These are phyloP conservation scores for Rhinichthys klamathensis DNA, from an alignment of 2,113 vertebrate genomes.

Conservation along the genomic window DNA sequence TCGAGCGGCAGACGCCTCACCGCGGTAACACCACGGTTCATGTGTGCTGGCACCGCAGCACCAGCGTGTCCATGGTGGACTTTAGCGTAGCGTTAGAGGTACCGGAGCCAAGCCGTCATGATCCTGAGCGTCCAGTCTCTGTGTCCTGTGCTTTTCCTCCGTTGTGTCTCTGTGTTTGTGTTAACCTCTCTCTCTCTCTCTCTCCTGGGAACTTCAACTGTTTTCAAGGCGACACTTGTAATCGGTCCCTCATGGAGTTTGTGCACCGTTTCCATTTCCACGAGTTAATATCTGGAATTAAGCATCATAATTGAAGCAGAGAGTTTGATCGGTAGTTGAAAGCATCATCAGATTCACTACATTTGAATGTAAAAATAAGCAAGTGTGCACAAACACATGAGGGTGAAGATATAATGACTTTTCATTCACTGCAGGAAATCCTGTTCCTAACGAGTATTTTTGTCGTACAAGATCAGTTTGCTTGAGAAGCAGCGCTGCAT, in stretches of 20 bases:
- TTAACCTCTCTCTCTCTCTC: slow-evolving; percentile 33
- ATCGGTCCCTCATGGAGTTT: not conserved
- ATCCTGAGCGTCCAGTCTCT: not conserved
- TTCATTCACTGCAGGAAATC: not conserved
- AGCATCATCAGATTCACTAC: not conserved
- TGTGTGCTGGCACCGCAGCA: slow-evolving; percentile 99
- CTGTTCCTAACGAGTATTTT: not conserved
- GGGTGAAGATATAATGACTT: not conserved
- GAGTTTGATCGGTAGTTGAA: not conserved
- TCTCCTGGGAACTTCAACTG: no score
- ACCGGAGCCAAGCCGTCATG: slow-evolving; percentile 64
- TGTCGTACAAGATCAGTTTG: no score
- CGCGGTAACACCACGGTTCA: slow-evolving; percentile 99
- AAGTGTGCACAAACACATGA: no score
- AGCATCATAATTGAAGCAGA: not conserved
- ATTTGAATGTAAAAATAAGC: no score
- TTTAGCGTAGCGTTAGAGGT: slow-evolving; percentile 98
- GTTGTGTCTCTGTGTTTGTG: slow-evolving; percentile 54
- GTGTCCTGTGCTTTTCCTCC: not conserved
- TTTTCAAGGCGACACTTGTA: not conserved
- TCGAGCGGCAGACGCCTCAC: slow-evolving; percentile 89
- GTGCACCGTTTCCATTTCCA: not conserved
- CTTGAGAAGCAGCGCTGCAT: no score
- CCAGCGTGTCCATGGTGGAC: slow-evolving; percentile 98
- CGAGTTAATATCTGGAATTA: not conserved